Base-by-base conservation (phyloP, 2,888 invertebrate species). In the Cylloceria caligata region DNA sequence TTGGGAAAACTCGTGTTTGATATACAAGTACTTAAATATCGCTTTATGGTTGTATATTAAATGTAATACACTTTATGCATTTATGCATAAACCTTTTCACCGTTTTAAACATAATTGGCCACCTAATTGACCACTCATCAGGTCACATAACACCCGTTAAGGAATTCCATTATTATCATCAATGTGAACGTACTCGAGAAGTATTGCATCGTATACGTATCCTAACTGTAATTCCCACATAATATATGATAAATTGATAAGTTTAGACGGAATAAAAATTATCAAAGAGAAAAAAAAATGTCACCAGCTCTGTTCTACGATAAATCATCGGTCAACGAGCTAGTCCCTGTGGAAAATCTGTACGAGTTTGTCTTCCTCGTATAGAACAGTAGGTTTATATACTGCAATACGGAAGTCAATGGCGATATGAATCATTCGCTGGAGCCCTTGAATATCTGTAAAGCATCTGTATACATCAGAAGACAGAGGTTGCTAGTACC, bases 391-490 rank as follows among this genome's bases (percentile, higher is more conserved):
- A 24, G 52, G 24, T 65, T 52, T 57, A 55, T 67, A 57, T 45
- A 42, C 73, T 64, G 55, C 55, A 67, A 76, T 75, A 82, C 82
- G 79, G 79, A 76, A 82, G 82, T 82, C 82, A 82, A 82, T 79
- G 79, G 75, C 79, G 79, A 76, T 82, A 82, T 82, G 79, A 82
- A 82, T 82, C 82, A 82, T 82, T 79, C 67, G 60, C 45, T 24
- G 42, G 36, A 80, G 75, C 67, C 79, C 82, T 82, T 75, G 82
- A 75, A 80, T 82, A 62, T 82, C 82, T 78, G 81, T 78, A 69
- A 78, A 73, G 75, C 79, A 82, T 79, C 82, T 82, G 79, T 75
- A 75, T 67, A 75, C 42, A 75, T 76, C 75, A 64, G 21, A 72
- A 81, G 60, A 60, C 57, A 65, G 77, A 67, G 62, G 75, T 68